Percentiles rank a stretch among this genome's conserved stretches.
phyloP scores from a whole-genome alignment of 2,888 invertebrate species.

The Clistopyga incitator region DNA sequence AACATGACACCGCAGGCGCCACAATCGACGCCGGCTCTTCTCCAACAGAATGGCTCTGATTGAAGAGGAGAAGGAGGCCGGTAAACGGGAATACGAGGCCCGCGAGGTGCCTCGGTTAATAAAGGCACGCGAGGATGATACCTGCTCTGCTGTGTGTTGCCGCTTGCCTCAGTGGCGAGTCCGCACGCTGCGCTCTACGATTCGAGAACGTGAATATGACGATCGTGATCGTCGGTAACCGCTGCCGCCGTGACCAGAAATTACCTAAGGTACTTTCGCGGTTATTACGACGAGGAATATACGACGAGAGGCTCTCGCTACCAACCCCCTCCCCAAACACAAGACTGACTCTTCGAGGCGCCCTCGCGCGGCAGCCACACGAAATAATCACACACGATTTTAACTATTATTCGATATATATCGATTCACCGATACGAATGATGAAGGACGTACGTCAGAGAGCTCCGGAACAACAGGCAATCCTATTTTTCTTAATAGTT shows the following conservation, averaged over 20 bases:
- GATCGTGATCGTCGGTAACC: background rate
- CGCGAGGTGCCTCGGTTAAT: slow-evolving; percentile 11
- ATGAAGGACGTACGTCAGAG: slow-evolving; percentile 8
- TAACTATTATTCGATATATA: background rate
- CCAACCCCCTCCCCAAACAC: slow-evolving; percentile 36
- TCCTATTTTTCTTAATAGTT: slow-evolving; percentile 56
- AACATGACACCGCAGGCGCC: slow-evolving; percentile 86
- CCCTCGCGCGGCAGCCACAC: background rate
- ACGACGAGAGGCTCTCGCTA: slow-evolving; percentile 16
- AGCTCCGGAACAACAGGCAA: slow-evolving; percentile 41
- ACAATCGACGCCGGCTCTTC: slow-evolving; percentile 87
- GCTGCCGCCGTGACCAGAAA: background rate
- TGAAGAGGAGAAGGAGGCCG: slow-evolving; percentile 82
- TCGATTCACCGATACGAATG: background rate
- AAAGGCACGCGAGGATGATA: slow-evolving; percentile 38
- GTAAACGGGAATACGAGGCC: slow-evolving; percentile 27
- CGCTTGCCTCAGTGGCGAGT: background rate
- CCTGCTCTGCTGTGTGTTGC: slow-evolving; percentile 30
- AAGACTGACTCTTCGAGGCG: slow-evolving; percentile 67
- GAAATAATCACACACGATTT: slow-evolving; percentile 5
- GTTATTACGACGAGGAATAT: background rate
- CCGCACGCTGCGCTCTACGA: slow-evolving; percentile 10
- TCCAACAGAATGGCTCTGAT: slow-evolving; percentile 93
- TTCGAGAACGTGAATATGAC: background rate
- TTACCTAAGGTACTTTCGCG: background rate